These are phyloP conservation scores for Rapana venosa DNA, from an alignment of 2,888 invertebrate species.

Conservation along the genomic window DNA sequence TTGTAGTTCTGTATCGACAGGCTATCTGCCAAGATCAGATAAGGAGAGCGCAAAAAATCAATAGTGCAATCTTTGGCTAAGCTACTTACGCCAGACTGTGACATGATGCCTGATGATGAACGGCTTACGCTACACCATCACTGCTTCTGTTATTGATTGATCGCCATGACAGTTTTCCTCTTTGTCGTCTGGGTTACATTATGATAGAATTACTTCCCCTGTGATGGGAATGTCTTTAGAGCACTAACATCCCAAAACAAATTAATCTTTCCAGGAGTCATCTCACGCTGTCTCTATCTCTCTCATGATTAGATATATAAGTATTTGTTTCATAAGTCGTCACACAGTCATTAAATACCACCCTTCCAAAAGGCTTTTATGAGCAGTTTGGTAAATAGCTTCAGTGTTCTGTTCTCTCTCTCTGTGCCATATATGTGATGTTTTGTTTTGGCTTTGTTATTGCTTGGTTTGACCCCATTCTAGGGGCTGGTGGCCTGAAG, in stretches of 20 bases:
- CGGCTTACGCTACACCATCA: conserved; percentile 23
- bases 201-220: conserved; percentile 18
- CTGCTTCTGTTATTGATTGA: conserved; percentile 12
- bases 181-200: conserved; percentile 40
- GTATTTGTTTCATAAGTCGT: too few species aligned
- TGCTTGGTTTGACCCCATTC: too few species aligned
- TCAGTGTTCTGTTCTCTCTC: too few species aligned
- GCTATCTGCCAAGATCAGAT: not conserved
- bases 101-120: conserved; percentile 32
- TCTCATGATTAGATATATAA: too few species aligned
- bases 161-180: conserved; percentile 18
- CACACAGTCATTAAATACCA: too few species aligned
- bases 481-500: too few species aligned
- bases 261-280: not conserved
- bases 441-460: too few species aligned
- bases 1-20: too few species aligned
- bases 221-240: not conserved
- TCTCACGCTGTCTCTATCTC: too few species aligned
- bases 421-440: too few species aligned
- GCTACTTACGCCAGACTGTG: conserved; percentile 28
- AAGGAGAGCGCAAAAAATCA: not conserved
- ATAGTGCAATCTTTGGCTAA: not conserved
- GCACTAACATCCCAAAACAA: not conserved
- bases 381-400: too few species aligned
- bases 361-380: too few species aligned